Conservation (phyloP, 1,140 invertebrate genomes). For the Drosophila kepulauana region DNA sequence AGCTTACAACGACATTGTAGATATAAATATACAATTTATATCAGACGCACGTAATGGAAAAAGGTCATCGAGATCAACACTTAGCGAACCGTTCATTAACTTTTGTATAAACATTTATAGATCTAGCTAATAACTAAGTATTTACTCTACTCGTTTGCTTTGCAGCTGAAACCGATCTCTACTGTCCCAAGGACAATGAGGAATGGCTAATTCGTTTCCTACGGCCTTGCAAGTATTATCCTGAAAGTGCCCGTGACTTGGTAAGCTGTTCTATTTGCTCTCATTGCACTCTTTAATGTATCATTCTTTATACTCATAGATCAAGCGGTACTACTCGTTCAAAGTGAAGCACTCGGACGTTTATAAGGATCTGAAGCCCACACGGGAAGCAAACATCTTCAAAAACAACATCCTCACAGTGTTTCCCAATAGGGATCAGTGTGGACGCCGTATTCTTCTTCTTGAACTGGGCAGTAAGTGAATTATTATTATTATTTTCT, state of each 20-base stretch:
- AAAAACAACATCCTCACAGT: slow-evolving; percentile 91
- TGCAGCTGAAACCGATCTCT: slow-evolving; percentile 90
- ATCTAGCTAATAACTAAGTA: neutral
- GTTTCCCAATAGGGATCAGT: slow-evolving; percentile 90
- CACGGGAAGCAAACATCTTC: slow-evolving; percentile 91
- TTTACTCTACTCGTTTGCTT: slow-evolving; percentile 39
- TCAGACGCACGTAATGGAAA: neutral
- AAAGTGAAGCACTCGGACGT: slow-evolving; percentile 91
- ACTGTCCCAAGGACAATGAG: slow-evolving; percentile 89
- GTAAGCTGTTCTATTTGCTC: slow-evolving; percentile 85
- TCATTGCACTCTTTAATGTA: neutral
- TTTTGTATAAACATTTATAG: neutral
- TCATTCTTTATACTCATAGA: slow-evolving; percentile 84
- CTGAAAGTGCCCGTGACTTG: slow-evolving; percentile 90
- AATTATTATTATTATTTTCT: too few species aligned
- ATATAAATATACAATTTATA: neutral
- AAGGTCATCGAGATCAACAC: slow-evolving; percentile 8
- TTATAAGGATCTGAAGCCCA: slow-evolving; percentile 90
- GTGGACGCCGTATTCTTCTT: slow-evolving; percentile 90
- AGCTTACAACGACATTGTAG: neutral
- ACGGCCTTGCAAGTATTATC: slow-evolving; percentile 92
- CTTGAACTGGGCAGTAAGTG: slow-evolving; percentile 92
- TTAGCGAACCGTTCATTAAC: neutral
- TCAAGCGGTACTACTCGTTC: slow-evolving; percentile 92
- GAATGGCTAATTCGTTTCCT: slow-evolving; percentile 91